Conservation (phyloP, 2,113 vertebrate genomes). For the Nematolebias whitei region DNA sequence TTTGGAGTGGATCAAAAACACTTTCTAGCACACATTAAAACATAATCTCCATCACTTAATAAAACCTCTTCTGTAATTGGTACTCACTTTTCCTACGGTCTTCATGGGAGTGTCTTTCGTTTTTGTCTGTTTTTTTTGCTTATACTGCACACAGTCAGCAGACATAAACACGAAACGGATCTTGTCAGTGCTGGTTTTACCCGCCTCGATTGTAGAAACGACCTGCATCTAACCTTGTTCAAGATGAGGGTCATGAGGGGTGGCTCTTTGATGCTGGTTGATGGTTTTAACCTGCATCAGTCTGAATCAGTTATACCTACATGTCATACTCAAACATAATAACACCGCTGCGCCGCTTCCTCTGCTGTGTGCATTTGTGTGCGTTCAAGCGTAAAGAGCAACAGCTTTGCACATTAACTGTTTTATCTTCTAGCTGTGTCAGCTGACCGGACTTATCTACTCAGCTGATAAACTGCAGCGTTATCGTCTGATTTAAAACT, state of each 20-base stretch:
- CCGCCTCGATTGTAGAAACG: background rate
- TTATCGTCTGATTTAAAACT: too few relatives aligned
- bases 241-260: background rate
- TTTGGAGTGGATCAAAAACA: constrained; percentile 9
- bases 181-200: background rate
- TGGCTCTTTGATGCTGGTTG: background rate
- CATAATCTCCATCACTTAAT: constrained; percentile 36
- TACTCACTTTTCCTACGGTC: constrained; percentile 32
- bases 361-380: background rate
- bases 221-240: background rate
- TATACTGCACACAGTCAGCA: background rate
- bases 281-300: background rate
- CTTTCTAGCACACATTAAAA: constrained; percentile 36
- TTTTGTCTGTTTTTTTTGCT: constrained; percentile 2
- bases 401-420: background rate
- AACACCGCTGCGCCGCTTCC: background rate
- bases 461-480: background rate
- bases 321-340: background rate
- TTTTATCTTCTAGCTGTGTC: background rate
- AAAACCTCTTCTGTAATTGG: constrained; percentile 19
- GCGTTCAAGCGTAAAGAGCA: background rate
- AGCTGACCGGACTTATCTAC: background rate
- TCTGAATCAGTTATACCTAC: background rate
- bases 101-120: constrained; percentile 5
- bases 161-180: background rate